Conservation (phyloP, 2,888 invertebrate species). For the Eubasilissa splendida region DNA sequence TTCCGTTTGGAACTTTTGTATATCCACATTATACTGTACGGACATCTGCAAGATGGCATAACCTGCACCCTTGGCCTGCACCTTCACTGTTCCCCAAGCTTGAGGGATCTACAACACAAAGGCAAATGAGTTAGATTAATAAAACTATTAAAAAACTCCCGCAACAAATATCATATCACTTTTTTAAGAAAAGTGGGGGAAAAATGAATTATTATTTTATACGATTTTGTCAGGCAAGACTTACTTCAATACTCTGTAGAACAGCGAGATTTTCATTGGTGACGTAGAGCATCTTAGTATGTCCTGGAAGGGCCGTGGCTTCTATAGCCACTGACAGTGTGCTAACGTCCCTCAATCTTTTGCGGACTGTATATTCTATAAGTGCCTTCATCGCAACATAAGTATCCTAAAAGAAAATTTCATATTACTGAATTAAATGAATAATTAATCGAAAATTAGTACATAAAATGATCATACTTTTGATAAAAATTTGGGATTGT, state of each 20-base stretch:
- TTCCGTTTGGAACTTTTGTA: conserved; percentile 85
- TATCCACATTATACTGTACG: conserved; percentile 93
- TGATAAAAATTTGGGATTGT: no score
- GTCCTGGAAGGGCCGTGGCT: conserved; percentile 84
- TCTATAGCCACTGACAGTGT: conserved; percentile 85
- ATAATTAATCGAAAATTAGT: no score
- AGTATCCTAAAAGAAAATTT: conserved; percentile 79
- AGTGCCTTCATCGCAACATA: conserved; percentile 90
- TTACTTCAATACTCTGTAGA: conserved; percentile 84
- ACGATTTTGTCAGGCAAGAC: conserved; percentile 39
- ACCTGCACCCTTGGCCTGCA: conserved; percentile 94
- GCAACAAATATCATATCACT: no score
- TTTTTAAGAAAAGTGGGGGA: neutral
- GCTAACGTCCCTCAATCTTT: conserved; percentile 89
- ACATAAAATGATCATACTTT: no score
- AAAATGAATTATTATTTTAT: conserved; percentile 3
- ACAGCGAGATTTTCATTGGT: conserved; percentile 84
- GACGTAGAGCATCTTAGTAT: conserved; percentile 78
- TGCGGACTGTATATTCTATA: conserved; percentile 89
- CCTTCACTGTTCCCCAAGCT: conserved; percentile 95
- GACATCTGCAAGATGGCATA: conserved; percentile 95
- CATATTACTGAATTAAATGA: neutral
- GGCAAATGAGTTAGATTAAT: neutral
- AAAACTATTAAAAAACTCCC: no score
- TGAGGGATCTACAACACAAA: conserved; percentile 80